Conservation (phyloP, 2,113 vertebrate species). For the Ciconia maguari region DNA sequence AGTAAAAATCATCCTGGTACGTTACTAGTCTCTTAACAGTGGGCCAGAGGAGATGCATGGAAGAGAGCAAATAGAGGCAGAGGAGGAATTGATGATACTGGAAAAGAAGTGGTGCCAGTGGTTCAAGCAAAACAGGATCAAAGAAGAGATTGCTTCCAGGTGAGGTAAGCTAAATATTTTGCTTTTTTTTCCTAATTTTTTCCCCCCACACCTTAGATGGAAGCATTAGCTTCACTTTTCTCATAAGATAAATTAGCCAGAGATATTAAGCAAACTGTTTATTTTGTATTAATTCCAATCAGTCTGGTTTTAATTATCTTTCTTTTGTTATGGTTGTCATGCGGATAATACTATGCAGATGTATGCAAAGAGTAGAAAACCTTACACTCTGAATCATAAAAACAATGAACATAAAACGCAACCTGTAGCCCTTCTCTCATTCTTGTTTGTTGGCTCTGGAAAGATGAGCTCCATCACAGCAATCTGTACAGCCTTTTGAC, state of each 20-base stretch:
- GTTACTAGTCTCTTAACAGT: neutral
- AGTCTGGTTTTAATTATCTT: neutral
- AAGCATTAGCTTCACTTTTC: neutral
- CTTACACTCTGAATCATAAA: neutral
- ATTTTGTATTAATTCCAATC: constrained; percentile 15
- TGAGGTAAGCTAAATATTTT: constrained; percentile 21
- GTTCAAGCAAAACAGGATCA: neutral
- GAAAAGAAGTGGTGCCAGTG: neutral
- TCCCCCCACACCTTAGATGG: neutral
- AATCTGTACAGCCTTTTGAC: neutral
- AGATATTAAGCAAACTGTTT: constrained; percentile 9
- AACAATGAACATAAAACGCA: neutral
- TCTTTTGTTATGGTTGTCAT: neutral
- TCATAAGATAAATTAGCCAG: neutral
- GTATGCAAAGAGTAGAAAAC: neutral
- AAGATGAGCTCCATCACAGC: neutral
- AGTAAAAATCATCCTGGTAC: neutral
- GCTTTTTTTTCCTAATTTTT: neutral
- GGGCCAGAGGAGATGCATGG: neutral
- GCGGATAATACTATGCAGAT: neutral
- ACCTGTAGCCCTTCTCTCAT: neutral
- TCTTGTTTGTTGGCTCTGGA: neutral
- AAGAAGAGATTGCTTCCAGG: neutral
- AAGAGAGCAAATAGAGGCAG: neutral
- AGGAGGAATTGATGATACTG: neutral